phyloP scores from a whole-genome alignment of 2,113 vertebrate genomes.

The Mungos mungo region DNA sequence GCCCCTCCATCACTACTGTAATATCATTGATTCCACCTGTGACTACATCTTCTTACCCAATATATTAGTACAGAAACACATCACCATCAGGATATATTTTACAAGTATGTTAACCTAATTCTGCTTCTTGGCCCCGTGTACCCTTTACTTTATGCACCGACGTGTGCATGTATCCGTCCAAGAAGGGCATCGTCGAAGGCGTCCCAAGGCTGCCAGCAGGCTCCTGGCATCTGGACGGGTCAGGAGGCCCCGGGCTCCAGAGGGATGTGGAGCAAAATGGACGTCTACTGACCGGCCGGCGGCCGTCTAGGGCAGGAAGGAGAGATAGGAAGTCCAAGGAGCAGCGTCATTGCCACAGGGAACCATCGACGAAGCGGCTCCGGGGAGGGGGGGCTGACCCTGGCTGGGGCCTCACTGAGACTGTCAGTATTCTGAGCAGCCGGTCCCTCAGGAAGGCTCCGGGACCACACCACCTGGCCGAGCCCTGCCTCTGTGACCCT shows the following conservation, averaged over 20 bases:
- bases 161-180: fast-evolving
- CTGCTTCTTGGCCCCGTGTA: neutral
- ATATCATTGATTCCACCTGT: neutral
- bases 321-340: neutral
- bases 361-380: fast-evolving
- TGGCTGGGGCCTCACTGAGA: neutral
- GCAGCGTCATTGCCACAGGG: fast-evolving
- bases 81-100: fast-evolving
- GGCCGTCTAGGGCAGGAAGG: neutral
- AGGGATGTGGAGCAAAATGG: fast-evolving
- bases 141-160: fast-evolving
- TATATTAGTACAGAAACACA: neutral
- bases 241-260: neutral
- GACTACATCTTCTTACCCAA: neutral
- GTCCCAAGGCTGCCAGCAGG: neutral
- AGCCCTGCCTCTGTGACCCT: too few species aligned
- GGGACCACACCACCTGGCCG: fast-evolving
- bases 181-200: neutral
- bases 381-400: neutral
- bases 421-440: neutral
- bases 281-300: neutral
- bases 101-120: too few species aligned
- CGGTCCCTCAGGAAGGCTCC: fast-evolving
- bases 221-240: fast-evolving
- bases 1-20: fast-evolving